A percentile compares a stretch with the other conserved stretches of the same genome.
These are phyloP conservation scores for Pluvialis apricaria DNA, from an alignment of 2,113 vertebrate species.

Conservation along the genomic window DNA sequence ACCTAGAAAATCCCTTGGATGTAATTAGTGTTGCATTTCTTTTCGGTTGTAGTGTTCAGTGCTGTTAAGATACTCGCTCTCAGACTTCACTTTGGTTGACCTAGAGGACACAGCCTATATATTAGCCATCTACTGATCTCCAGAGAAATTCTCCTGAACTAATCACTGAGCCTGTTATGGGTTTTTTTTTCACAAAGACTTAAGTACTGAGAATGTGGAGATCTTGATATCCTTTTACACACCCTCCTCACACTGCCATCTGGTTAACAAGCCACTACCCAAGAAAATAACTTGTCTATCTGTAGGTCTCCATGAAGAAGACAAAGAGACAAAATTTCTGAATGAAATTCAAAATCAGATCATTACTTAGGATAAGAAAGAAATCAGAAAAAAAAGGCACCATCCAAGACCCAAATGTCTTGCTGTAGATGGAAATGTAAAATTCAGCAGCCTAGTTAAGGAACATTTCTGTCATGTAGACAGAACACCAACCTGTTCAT, in stretches of 20 bases:
- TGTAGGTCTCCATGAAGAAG: neutral
- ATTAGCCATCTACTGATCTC: neutral
- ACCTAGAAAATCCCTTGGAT: slow-evolving; percentile 18
- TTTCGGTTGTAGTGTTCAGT: neutral
- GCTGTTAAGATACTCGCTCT: neutral
- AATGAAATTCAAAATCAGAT: neutral
- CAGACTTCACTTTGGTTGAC: neutral
- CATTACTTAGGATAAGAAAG: neutral
- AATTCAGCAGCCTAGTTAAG: neutral
- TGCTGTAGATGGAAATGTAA: neutral
- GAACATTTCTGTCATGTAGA: neutral
- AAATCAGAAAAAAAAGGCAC: neutral
- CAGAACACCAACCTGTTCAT: neutral
- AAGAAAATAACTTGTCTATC: neutral
- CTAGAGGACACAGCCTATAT: neutral
- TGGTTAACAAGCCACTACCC: neutral
- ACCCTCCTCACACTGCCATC: neutral
- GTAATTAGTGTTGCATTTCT: neutral
- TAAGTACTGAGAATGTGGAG: neutral
- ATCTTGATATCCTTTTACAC: neutral
- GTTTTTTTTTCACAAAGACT: slow-evolving; percentile 21
- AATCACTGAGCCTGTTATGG: neutral
- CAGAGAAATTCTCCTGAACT: slow-evolving; percentile 25
- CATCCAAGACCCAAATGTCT: neutral
- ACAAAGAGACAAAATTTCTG: neutral